These are phyloP conservation scores for Trypoxylus dichotomus DNA, from an alignment of 1,140 invertebrate genomes.

Conservation along the genomic window DNA sequence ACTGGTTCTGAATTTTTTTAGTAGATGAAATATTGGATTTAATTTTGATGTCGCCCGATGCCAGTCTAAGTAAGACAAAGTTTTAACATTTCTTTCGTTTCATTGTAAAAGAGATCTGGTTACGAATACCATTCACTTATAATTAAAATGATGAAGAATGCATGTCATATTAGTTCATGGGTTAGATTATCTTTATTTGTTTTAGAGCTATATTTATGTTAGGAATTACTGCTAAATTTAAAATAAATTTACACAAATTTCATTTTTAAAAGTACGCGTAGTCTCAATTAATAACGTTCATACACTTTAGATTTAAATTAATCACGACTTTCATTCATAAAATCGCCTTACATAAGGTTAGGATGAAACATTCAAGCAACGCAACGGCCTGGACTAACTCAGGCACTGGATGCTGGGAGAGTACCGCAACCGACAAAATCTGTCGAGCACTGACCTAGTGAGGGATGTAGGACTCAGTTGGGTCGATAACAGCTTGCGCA, in stretches of 20 bases:
- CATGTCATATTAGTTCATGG: background rate
- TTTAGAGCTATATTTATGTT: background rate
- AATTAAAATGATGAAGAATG: background rate
- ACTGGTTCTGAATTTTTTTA: background rate
- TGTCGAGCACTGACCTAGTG: conserved; percentile 49
- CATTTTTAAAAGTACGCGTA: background rate
- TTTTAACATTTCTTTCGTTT: conserved; percentile 19
- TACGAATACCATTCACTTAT: background rate
- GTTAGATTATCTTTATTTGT: background rate
- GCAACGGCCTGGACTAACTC: background rate
- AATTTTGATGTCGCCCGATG: background rate
- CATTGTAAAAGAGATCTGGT: background rate
- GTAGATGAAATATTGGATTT: background rate
- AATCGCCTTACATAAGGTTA: background rate
- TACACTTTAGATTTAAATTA: background rate
- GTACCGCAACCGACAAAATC: conserved; percentile 31
- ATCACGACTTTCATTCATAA: background rate
- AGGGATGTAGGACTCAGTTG: conserved; percentile 28
- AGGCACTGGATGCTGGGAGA: conserved; percentile 34
- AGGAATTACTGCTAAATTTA: background rate
- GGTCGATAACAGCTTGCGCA: conserved; percentile 45
- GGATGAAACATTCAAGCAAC: background rate
- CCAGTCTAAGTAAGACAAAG: background rate
- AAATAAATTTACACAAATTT: background rate
- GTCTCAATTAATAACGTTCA: background rate